These are phyloP conservation scores for Stegana nigrithorax DNA, from an alignment of 2,888 invertebrate species.

Conservation along the genomic window DNA sequence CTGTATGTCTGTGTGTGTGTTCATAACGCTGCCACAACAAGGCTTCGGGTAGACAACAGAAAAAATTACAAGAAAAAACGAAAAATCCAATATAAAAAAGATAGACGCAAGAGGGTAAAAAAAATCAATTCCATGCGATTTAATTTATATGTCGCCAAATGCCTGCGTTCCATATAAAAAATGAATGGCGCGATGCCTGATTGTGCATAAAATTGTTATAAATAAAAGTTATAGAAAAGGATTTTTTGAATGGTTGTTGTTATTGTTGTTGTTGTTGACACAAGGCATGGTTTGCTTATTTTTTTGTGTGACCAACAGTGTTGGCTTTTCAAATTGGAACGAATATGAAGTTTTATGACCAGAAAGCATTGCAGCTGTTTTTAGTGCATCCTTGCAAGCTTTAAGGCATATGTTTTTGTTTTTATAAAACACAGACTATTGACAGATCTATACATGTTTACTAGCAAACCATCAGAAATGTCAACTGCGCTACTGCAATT, in stretches of 20 bases:
- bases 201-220: conserved; percentile 13
- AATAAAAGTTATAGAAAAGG: conserved; percentile 3
- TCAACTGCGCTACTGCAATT: too few relatives aligned
- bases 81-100: neutral
- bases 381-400: neutral
- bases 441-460: too few relatives aligned
- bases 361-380: neutral
- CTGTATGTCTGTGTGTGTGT: too few relatives aligned
- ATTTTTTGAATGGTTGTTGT: conserved; percentile 1
- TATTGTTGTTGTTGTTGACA: conserved; percentile 12
- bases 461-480: too few relatives aligned
- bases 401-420: too few relatives aligned
- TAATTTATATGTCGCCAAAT: neutral
- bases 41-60: too few relatives aligned
- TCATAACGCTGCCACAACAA: too few relatives aligned
- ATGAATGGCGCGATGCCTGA: conserved; percentile 4
- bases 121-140: too few relatives aligned
- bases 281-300: too few relatives aligned
- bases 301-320: neutral
- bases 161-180: neutral
- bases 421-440: too few relatives aligned
- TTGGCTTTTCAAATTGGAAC: neutral
- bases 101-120: too few relatives aligned
- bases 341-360: conserved; percentile 9
- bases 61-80: neutral